phyloP scores from a whole-genome alignment of 2,888 invertebrate genomes.

The Stratiomys singularior region DNA sequence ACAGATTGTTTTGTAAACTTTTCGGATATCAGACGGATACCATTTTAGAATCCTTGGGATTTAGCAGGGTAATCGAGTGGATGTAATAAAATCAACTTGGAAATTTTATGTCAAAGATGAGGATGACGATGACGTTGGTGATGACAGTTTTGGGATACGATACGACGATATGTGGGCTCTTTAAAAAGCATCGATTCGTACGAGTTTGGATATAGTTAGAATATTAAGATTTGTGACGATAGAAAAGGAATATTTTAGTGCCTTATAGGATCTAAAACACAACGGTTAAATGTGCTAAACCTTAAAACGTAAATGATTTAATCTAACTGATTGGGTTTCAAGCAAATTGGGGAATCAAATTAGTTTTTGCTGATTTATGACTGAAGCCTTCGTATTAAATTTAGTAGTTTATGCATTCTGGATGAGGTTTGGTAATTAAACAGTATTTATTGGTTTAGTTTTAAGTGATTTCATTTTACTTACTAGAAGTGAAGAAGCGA shows the following conservation, averaged over 20 bases:
- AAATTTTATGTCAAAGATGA: constrained; percentile 6
- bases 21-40: constrained; percentile 26
- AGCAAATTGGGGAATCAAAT: too few relatives aligned
- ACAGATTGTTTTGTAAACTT: constrained; percentile 42
- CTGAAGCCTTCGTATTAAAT: too few relatives aligned
- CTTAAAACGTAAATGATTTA: too few relatives aligned
- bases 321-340: too few relatives aligned
- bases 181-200: not conserved
- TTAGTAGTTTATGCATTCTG: too few relatives aligned
- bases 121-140: not conserved
- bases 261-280: constrained; percentile 8
- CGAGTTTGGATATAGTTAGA: not conserved
- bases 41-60: constrained; percentile 15
- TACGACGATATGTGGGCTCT: too few relatives aligned
- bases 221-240: constrained; percentile 9
- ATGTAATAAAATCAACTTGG: constrained; percentile 38
- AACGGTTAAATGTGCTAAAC: too few relatives aligned
- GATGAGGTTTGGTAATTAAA: too few relatives aligned
- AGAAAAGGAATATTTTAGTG: not conserved
- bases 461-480: too few relatives aligned
- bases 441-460: too few relatives aligned
- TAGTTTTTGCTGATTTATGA: too few relatives aligned
- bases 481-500: too few relatives aligned
- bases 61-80: constrained; percentile 33
- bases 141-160: not conserved